Base-by-base conservation (phyloP, 2,797 vertebrate species). In the Dallia pectoralis region DNA sequence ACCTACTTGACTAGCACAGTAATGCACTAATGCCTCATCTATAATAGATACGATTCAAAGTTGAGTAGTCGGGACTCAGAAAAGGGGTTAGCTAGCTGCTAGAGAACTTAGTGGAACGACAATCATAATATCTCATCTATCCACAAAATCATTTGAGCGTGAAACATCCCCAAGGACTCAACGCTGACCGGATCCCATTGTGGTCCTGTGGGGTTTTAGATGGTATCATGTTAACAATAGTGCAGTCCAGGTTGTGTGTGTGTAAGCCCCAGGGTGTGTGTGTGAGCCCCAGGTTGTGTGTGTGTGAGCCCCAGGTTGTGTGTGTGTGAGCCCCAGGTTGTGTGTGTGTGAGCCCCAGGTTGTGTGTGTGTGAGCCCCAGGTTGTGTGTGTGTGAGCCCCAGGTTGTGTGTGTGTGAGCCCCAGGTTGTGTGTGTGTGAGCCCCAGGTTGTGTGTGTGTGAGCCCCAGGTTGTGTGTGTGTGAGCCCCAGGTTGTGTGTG, bases 31-130 rank as follows among this genome's bases (percentile, higher is more conserved):
- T 1, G 49, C 74, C 78, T 82, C 70, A 90, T 91, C 66, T 87
- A 90, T 91, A 87, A 92, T 90, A 70, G 67, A 92, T 77, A 81
- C 56, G 44, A 80, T 85, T 87, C 76, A 75, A 78, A 81, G 82
- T 81, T 74, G 76, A 67, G 22, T 7, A 84, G 83, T 86, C 80
- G 76, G 62, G 74, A 72, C 85, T 84, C 67, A 56, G 79, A 81
- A 78, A 12, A 44, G 12, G 11, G 40, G 74, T 29, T 27, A 29
- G 33, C 74, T 81, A 84, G 85, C 40, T 44, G 40, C 74, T 82
- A 62, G 81, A 16, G 51, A 56, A 19, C 77, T 75, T 72, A 82
- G 79, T 84, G 74, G 74, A 73, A 61, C n/a, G 78, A 80, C 78
- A 74, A 71, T 70, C 81, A 78, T 62, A 40, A 63, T 22, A 25